Conservation (phyloP, 1,140 invertebrate species). For the Trigoniulus corallinus region DNA sequence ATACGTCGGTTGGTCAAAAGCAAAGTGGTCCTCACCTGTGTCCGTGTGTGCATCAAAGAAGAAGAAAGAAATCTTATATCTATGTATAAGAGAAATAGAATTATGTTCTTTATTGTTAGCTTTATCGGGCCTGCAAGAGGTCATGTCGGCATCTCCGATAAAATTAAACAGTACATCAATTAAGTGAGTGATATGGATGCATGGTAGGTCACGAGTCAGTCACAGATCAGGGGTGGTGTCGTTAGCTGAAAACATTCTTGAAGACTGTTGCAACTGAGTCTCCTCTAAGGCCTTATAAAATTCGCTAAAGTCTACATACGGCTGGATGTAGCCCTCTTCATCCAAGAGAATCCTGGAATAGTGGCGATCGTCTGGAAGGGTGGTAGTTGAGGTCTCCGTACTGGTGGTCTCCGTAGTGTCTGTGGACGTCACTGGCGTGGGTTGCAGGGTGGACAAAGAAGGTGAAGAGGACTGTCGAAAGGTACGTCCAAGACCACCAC, state of each 20-base stretch:
- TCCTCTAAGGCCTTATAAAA: constrained; percentile 58
- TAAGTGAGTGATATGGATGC: too few species aligned
- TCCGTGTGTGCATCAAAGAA: neutral
- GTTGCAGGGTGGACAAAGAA: neutral
- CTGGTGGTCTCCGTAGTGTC: constrained; percentile 9
- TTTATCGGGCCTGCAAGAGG: constrained; percentile 13
- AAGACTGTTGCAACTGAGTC: too few species aligned
- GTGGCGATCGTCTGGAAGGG: constrained; percentile 13
- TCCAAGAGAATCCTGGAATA: constrained; percentile 27
- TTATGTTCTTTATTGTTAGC: constrained; percentile 12
- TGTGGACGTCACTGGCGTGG: neutral
- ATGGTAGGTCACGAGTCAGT: too few species aligned
- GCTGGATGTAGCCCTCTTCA: constrained; percentile 44
- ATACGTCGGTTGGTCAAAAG: too few species aligned
- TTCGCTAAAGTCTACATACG: constrained; percentile 70
- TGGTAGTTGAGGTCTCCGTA: constrained; percentile 13
- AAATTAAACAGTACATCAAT: too few species aligned
- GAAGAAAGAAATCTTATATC: neutral
- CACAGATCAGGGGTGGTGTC: too few species aligned
- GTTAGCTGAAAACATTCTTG: too few species aligned
- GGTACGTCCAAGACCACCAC: too few species aligned
- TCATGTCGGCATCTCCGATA: too few species aligned
- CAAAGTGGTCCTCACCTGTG: too few species aligned
- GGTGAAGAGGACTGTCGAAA: neutral
- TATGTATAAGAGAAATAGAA: neutral